A percentile compares a stretch with the other conserved stretches of the same genome.
phyloP scores from a whole-genome alignment of 2,888 invertebrate species.

The Chalcosyrphus nemorum region DNA sequence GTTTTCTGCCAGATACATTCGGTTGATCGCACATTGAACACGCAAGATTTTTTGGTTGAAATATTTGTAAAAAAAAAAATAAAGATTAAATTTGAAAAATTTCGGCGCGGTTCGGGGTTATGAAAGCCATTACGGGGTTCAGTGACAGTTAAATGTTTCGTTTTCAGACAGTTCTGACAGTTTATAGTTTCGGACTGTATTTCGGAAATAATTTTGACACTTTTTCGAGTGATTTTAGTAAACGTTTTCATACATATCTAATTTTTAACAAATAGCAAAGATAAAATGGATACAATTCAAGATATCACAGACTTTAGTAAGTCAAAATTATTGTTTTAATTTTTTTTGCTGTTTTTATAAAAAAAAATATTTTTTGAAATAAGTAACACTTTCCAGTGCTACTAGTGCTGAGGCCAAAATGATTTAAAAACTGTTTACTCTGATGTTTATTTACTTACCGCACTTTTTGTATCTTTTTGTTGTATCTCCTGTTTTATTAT shows the following conservation, averaged over 20 bases:
- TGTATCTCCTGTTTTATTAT: slow-evolving; percentile 42
- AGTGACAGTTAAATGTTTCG: not conserved
- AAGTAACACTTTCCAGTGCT: slow-evolving; percentile 25
- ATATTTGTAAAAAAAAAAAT: not conserved
- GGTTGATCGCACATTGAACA: slow-evolving; percentile 59
- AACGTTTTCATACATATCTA: not conserved
- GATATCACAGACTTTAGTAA: slow-evolving; percentile 68
- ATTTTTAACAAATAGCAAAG: not conserved
- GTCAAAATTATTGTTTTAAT: slow-evolving; percentile 25
- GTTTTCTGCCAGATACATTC: slow-evolving; percentile 57
- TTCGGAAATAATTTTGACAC: not conserved
- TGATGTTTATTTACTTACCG: slow-evolving; percentile 46
- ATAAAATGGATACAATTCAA: slow-evolving; percentile 58
- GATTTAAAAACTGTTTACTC: slow-evolving; percentile 28
- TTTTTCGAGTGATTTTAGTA: not conserved
- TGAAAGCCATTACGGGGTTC: not conserved
- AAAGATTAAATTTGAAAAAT: not conserved
- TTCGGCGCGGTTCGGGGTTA: not conserved
- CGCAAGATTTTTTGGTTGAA: slow-evolving; percentile 21
- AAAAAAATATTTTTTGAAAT: not conserved
- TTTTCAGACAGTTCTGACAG: not conserved
- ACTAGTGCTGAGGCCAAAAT: slow-evolving; percentile 2
- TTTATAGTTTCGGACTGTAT: not conserved
- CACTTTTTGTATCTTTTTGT: slow-evolving; percentile 46
- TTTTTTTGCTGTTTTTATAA: not conserved